These are phyloP conservation scores for Dallia pectoralis DNA, from an alignment of 2,797 vertebrate species.

Conservation along the genomic window DNA sequence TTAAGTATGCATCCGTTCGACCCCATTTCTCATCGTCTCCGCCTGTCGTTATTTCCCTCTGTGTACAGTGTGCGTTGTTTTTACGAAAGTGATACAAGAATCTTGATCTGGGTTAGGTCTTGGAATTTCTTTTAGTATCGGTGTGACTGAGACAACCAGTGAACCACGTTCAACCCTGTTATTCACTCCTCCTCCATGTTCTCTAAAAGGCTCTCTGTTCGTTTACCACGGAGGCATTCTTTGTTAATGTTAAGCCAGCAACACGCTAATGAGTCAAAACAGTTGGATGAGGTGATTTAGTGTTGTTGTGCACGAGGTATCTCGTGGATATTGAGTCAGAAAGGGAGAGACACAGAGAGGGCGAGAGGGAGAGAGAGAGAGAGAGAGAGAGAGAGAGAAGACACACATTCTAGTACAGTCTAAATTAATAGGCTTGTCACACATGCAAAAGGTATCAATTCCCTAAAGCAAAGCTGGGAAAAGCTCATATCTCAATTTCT, in stretches of 20 bases:
- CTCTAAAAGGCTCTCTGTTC: not conserved
- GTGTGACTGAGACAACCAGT: not conserved
- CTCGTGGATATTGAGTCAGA: constrained; percentile 8
- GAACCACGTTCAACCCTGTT: not conserved
- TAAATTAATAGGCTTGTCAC: not conserved
- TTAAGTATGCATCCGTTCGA: not conserved
- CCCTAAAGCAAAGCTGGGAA: too few species aligned
- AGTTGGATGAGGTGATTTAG: not conserved
- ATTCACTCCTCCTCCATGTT: not conserved
- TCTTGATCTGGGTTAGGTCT: not conserved
- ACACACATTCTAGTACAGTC: constrained; percentile 5
- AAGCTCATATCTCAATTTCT: too few species aligned
- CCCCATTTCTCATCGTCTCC: too few species aligned
- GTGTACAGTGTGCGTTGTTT: not conserved
- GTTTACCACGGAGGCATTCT: not conserved
- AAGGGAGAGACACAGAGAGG: not conserved
- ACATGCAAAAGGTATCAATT: too few species aligned
- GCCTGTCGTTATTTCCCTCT: too few species aligned
- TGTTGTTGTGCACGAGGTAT: not conserved
- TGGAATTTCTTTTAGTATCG: not conserved
- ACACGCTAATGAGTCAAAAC: constrained; percentile 13
- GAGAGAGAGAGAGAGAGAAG: constrained; percentile 9
- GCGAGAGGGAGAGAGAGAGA: not conserved
- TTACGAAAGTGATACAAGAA: not conserved
- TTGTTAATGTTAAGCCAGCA: not conserved